Base-by-base conservation (phyloP, 2,888 invertebrate genomes). In the Drosophila putrida region DNA sequence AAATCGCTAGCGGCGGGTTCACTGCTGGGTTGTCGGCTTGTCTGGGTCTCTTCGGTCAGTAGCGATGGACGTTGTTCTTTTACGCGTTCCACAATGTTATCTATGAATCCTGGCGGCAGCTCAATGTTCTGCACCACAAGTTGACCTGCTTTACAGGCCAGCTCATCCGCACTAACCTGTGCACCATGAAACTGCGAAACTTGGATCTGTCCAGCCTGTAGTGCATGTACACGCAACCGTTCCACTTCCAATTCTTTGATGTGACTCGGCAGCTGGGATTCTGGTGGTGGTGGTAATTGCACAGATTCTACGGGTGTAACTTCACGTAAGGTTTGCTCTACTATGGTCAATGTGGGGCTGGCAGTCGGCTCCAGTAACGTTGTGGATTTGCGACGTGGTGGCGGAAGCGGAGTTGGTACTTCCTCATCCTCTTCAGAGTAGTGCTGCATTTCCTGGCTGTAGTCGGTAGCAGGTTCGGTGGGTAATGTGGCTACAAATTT, bases 161-260 rank as follows among this genome's bases (percentile, higher is more conserved):
- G 93, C 88, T 97, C 96, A 53, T 95, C 94, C 0, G 96, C 95
- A 72, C 94, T 95, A 73, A 97, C 93, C 36, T 95, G 95, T 80
- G 95, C 94, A 6, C 96, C 96, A 87, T 97, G 96, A 68, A 97
- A 95, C 91, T 97, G 96, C 0, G 96, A 96, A 0, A 97, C 96
- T 53, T 95, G 93, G 70, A 97, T 96, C 90, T 96, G 96, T 60
- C 95, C 95, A 0, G 97, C 96, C 90, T 96, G 95, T 43, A 97
- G 92, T 82, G 96, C 96, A 63, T 95, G 95, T 0, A 97, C 97
- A 73, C 95, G 96, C 20, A 97, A 91, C 53, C 95, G 94, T 61
- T 96, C 96, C 0, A 97, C 97, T 88, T 96, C 96, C 68, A 97
- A 93, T 90, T 97, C 96, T 28, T 93, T 93, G 1, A 97, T 94